phyloP scores from a whole-genome alignment of 2,113 vertebrate genomes.

The Anoura caudifer region DNA sequence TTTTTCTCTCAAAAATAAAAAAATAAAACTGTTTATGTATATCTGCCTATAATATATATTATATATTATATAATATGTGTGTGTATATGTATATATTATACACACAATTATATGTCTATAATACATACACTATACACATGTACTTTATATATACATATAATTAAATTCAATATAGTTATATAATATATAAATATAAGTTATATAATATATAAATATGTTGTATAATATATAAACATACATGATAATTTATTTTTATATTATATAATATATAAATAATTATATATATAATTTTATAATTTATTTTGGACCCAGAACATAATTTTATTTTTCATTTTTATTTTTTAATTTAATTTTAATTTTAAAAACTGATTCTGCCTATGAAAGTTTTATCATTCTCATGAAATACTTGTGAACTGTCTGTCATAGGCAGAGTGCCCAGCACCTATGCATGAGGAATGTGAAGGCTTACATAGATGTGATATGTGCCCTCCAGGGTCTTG shows the following conservation, averaged over 20 bases:
- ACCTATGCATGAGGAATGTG: background rate
- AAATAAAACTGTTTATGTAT: background rate
- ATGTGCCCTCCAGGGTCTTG: background rate
- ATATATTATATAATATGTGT: background rate
- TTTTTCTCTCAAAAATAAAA: constrained; percentile 5
- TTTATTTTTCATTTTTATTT: too few species aligned
- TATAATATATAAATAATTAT: background rate
- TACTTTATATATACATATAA: background rate
- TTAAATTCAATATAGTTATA: background rate
- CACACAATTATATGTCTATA: background rate
- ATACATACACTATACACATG: background rate
- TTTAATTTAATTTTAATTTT: too few species aligned
- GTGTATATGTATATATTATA: too few species aligned
- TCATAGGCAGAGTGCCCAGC: background rate
- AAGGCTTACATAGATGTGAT: background rate
- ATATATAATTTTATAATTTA: background rate
- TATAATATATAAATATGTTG: background rate
- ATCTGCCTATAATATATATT: background rate
- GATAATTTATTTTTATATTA: background rate
- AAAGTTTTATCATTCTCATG: background rate
- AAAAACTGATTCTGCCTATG: background rate
- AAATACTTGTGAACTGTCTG: background rate
- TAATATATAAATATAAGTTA: too few species aligned
- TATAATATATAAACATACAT: background rate
- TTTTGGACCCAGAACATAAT: background rate